Conservation (phyloP, 1,140 invertebrate genomes). For the Chironomus striatipennis region DNA sequence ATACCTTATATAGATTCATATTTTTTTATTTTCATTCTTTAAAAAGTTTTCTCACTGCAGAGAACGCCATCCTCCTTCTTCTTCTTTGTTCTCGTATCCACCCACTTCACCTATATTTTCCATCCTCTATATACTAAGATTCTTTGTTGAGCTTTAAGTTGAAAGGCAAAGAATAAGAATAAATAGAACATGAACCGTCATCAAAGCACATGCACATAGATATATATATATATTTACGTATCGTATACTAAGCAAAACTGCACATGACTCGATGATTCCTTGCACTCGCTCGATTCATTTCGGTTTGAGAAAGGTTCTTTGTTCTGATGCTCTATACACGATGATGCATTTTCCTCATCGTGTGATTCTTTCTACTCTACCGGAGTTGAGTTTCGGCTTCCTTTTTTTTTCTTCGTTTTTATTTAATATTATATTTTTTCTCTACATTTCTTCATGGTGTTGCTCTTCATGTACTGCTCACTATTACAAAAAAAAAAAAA, state of each 20-base stretch:
- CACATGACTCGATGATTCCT: conserved; percentile 18
- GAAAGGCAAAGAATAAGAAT: conserved; percentile 17
- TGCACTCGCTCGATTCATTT: neutral
- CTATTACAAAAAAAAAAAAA: conserved; percentile 8
- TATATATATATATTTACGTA: neutral
- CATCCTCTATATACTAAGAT: neutral
- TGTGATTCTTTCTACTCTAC: neutral
- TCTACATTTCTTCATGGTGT: neutral
- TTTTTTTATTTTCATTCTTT: too few relatives aligned
- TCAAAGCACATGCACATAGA: neutral
- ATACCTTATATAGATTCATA: too few relatives aligned
- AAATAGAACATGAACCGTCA: conserved; percentile 22
- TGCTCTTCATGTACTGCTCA: neutral
- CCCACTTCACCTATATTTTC: conserved; percentile 19
- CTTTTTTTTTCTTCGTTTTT: neutral
- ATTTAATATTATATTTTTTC: too few relatives aligned
- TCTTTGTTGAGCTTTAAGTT: neutral
- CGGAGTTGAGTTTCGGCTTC: neutral
- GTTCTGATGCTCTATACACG: neutral
- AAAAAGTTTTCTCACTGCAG: too few relatives aligned
- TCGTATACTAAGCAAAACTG: neutral
- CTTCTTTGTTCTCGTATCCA: neutral
- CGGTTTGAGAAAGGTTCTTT: conserved; percentile 7
- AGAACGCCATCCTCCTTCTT: too few relatives aligned
- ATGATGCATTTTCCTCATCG: neutral